Evolutionary conservation across 1,140 invertebrate genomes (phyloP), one percentile per base, ranked within the genome.

Genomic region (Eumaeus atala): DNA sequence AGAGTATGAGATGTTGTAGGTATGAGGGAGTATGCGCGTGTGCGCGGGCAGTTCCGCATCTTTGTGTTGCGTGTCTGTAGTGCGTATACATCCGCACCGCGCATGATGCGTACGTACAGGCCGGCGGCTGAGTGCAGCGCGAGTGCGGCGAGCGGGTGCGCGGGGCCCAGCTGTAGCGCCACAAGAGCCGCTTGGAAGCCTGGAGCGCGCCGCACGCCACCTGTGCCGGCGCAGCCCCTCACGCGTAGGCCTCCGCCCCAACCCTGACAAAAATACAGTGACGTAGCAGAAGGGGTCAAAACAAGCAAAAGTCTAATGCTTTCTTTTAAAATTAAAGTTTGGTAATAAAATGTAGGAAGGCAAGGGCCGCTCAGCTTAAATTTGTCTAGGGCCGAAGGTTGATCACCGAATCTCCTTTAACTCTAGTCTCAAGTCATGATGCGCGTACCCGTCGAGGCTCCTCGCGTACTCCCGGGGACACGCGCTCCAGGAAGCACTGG

Each of bases 141-240:
- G 69, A 99, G 91, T 57, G 95, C 93, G 55, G 96, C 94, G 61
- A 77, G 54, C 62, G 84, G 77, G 63, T 83, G 77, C 40, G 83
- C 74, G 48, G 80, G 65, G 62, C 75, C 77, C 50, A 63, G 74
- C 68, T 87, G 86, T 67, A 99, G 87, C 88, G 97, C 98, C 63
- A 98, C 95, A 48, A 99, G 88, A 68, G 97, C 95, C 7, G 97
- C 95, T 89, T 99, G 97, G 90, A 98, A 99, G 58, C 97, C 97
- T 14, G 96, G 89, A 21, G 94, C 90, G 80, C 96, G 81, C 51
- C 84, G 74, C 62, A 72, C 72, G 9, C 77, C 80, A 35, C 77
- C 74, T 58, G 77, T 69, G 60, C 77, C 80, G 36, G 62, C 66
- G 47, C 67, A 67, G 52, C 77, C 81, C 34, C 81, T 72, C 62